These are phyloP conservation scores for Heliconius melpomene DNA, from an alignment of 1,140 invertebrate species.

Conservation along the genomic window DNA sequence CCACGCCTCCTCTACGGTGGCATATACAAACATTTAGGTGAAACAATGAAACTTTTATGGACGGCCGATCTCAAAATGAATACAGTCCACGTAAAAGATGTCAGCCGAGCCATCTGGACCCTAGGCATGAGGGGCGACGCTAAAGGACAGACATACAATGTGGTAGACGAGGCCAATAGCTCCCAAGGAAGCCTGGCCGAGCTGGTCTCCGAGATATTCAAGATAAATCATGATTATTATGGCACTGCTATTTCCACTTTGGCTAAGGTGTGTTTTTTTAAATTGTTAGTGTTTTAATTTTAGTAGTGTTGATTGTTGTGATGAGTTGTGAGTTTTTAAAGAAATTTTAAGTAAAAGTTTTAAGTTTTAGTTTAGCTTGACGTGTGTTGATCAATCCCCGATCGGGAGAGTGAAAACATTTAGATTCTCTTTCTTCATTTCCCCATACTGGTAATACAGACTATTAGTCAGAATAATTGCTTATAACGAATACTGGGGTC, in stretches of 20 bases:
- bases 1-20: constrained; percentile 92
- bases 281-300: too few species aligned
- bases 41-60: constrained; percentile 96
- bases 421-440: too few species aligned
- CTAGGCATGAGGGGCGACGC: constrained; percentile 70
- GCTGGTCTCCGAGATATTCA: constrained; percentile 90
- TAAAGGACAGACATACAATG: constrained; percentile 87
- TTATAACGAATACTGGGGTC: too few species aligned
- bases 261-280: constrained; percentile 84
- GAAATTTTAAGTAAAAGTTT: too few species aligned
- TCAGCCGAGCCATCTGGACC: constrained; percentile 89
- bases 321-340: too few species aligned
- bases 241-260: constrained; percentile 89
- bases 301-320: too few species aligned
- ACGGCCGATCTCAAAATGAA: constrained; percentile 91
- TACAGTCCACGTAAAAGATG: constrained; percentile 92
- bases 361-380: too few species aligned
- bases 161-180: constrained; percentile 91
- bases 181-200: constrained; percentile 91
- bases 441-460: too few species aligned
- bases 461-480: too few species aligned
- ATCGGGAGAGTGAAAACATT: too few species aligned
- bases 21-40: constrained; percentile 92
- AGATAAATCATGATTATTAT: constrained; percentile 93
- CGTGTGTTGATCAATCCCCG: too few species aligned